Percentiles rank a stretch among this genome's conserved stretches.
These are phyloP conservation scores for Zosterops japonicus DNA, from an alignment of 2,113 vertebrate species.

Conservation along the genomic window DNA sequence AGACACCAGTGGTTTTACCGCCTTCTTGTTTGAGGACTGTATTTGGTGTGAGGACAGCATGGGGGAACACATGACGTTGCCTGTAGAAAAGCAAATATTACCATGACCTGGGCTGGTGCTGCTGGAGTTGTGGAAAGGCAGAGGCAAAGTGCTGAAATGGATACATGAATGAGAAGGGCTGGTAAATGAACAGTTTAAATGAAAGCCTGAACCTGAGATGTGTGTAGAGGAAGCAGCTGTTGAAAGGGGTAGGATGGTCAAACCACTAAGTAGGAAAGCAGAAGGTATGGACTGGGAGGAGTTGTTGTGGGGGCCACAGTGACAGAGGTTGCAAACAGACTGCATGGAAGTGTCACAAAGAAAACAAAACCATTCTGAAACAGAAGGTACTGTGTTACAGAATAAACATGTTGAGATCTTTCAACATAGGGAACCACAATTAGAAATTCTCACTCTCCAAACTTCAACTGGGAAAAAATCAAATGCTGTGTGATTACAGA, in stretches of 20 bases:
- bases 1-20: background rate
- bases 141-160: background rate
- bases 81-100: background rate
- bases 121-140: background rate
- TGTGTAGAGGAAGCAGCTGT: background rate
- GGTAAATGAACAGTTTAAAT: background rate
- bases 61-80: background rate
- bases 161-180: background rate
- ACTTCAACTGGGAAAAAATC: background rate
- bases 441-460: background rate
- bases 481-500: background rate
- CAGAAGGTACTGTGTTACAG: background rate
- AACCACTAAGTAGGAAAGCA: background rate
- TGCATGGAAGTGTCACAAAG: background rate
- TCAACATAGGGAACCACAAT: rapidly evolving
- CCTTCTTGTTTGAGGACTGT: background rate
- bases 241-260: background rate
- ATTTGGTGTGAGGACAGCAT: background rate
- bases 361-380: background rate
- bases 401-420: background rate
- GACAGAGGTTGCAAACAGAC: background rate
- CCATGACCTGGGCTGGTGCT: background rate
- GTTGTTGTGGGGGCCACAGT: background rate
- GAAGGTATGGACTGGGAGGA: background rate
- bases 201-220: background rate